A percentile compares a stretch with the other conserved stretches of the same genome.
These are phyloP conservation scores for Tupaia chinensis DNA, from an alignment of 2,113 vertebrate genomes.

Conservation along the genomic window DNA sequence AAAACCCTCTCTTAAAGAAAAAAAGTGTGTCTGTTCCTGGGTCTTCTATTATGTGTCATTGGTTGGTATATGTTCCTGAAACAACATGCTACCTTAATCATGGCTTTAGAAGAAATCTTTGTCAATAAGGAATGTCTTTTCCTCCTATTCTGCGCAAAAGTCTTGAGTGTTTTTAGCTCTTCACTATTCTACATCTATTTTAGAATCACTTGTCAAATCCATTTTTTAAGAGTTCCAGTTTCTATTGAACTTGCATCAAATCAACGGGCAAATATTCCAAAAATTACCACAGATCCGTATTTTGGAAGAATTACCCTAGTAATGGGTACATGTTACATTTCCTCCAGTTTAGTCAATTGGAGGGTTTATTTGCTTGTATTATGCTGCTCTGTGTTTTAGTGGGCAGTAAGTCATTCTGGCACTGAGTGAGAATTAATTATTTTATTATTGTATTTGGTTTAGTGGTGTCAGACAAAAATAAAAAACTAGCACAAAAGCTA, in stretches of 20 bases:
- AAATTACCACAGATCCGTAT: neutral
- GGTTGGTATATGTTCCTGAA: neutral
- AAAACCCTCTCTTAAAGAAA: no score
- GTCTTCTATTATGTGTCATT: neutral
- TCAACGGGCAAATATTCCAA: neutral
- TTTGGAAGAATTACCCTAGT: conserved; percentile 20
- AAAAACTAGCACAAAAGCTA: neutral
- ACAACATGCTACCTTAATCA: neutral
- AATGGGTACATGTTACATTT: neutral
- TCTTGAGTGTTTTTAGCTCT: neutral
- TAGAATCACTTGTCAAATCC: neutral
- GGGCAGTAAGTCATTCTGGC: no score
- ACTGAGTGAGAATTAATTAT: no score
- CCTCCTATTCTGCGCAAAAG: neutral
- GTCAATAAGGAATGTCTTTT: neutral
- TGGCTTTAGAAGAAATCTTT: neutral
- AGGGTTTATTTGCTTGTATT: no score
- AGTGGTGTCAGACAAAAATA: neutral
- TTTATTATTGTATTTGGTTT: neutral
- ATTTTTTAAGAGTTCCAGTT: neutral
- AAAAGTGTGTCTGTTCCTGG: neutral
- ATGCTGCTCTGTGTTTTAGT: no score
- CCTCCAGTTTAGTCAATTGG: no score
- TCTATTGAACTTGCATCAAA: neutral
- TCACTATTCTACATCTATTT: neutral